Evolutionary conservation across 2,888 invertebrate genomes (phyloP).

Genomic region (Diarsia rubi): DNA sequence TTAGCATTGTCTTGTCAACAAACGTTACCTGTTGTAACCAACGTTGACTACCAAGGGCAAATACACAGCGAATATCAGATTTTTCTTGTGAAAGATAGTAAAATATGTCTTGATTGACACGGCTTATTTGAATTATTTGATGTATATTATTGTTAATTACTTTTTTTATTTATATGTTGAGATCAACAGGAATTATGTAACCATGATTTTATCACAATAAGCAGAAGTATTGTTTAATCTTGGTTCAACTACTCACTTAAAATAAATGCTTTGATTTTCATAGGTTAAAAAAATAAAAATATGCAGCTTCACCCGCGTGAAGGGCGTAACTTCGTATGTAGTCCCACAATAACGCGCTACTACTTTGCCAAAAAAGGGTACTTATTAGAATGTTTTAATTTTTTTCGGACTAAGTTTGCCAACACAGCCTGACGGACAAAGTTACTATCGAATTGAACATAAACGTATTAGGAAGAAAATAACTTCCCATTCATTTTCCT

Average conservation of each 20-base stretch:
- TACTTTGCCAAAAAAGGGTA: not conserved
- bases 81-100: not conserved
- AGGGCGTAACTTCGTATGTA: not conserved
- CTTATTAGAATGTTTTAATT: too few relatives aligned
- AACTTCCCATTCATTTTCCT: not conserved
- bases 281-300: not conserved
- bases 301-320: not conserved
- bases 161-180: too few relatives aligned
- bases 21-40: too few relatives aligned
- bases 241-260: too few relatives aligned
- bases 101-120: not conserved
- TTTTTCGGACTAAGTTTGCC: too few relatives aligned
- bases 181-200: too few relatives aligned
- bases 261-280: not conserved
- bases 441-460: not conserved
- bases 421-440: not conserved
- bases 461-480: not conserved
- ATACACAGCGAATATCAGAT: not conserved
- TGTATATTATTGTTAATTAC: too few relatives aligned
- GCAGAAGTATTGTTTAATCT: too few relatives aligned
- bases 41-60: not conserved
- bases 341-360: not conserved
- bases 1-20: too few relatives aligned
- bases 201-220: too few relatives aligned
- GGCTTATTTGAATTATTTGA: too few relatives aligned